Evolutionary conservation across 1,140 invertebrate genomes (phyloP), one percentile per base, ranked within the genome.

Genomic region (Bombus terrestris): DNA sequence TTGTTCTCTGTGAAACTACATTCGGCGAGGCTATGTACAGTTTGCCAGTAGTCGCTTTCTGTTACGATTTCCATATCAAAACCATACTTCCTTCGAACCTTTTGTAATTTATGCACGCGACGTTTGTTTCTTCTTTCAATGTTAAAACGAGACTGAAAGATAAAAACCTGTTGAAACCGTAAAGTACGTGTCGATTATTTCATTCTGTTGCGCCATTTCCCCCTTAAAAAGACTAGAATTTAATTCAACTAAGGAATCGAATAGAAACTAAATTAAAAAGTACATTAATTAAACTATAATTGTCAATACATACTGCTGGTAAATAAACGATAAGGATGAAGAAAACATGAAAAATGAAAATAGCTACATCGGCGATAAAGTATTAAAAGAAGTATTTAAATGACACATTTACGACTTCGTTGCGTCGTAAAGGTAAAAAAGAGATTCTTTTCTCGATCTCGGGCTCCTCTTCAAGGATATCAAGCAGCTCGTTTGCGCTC

Each of bases 391-490:
- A 1, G 22, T n/a, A 37, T 41, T 37, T 25, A 74, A 47, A 32
- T 32, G 72, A 74, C 18, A 25, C 37, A 10, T 76, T 76, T 57
- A 57, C 71, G 71, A 47, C 28, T 32, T n/a, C 9, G 28, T 43
- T 37, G 37, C 39, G 12, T 0, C 1, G n/a, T 28, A 28, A 62
- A 37, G 32, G 28, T 10, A 69, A 41, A 66, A 35, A 76, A n/a
- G n/a, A 57, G n/a, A 47, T 25, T 8, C 37, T 59, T 43, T 25
- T 37, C 75, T 62, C 28, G 41, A 53, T 71, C 64, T 37, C 39
- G 25, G 64, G n/a, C n/a, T 71, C n/a, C 57, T 79, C 66, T 41
- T 72, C 76, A 80, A 80, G 83, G 53, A 80, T 62, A 72, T 77
- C 75, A 39, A 72, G 68, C 39, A 18, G 9, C 39, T n/a, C 22